A percentile compares a stretch with the other conserved stretches of the same genome.
Evolutionary conservation across 2,113 vertebrate genomes (phyloP).

Genomic region (Mormyrus lacerda): DNA sequence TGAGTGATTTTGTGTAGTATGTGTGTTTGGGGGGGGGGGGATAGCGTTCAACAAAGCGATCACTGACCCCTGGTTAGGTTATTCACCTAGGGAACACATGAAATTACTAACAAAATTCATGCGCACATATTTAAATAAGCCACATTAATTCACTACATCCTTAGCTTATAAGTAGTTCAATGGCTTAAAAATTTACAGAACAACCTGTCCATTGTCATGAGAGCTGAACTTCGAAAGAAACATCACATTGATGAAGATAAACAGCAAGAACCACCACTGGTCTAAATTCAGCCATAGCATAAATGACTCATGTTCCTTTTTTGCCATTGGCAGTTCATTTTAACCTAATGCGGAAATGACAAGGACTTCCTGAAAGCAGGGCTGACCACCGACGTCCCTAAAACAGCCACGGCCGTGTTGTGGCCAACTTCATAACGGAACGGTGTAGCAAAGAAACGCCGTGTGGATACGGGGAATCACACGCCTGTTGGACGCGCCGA

Average conservation of each 20-base stretch:
- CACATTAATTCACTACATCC: not conserved
- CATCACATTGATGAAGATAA: not conserved
- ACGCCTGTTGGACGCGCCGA: not conserved
- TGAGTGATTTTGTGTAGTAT: constrained; percentile 22
- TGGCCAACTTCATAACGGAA: not conserved
- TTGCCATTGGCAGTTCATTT: not conserved
- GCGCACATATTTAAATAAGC: not conserved
- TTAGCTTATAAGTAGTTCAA: not conserved
- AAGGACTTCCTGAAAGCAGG: not conserved
- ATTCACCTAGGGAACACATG: not conserved
- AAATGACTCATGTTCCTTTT: not conserved
- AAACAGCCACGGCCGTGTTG: not conserved
- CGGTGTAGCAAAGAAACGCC: not conserved
- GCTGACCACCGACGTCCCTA: not conserved
- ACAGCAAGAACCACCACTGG: not conserved
- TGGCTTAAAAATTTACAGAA: not conserved
- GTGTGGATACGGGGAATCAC: not conserved
- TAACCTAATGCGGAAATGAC: not conserved
- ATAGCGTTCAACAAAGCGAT: not conserved
- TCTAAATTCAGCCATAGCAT: not conserved
- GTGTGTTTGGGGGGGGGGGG: not conserved
- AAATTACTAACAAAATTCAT: not conserved
- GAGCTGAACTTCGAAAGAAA: not conserved
- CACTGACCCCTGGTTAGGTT: not conserved
- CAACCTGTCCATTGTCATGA: not conserved